Evolutionary conservation across 1,140 invertebrate genomes (phyloP).

Genomic region (Aphaenogaster rudis): DNA sequence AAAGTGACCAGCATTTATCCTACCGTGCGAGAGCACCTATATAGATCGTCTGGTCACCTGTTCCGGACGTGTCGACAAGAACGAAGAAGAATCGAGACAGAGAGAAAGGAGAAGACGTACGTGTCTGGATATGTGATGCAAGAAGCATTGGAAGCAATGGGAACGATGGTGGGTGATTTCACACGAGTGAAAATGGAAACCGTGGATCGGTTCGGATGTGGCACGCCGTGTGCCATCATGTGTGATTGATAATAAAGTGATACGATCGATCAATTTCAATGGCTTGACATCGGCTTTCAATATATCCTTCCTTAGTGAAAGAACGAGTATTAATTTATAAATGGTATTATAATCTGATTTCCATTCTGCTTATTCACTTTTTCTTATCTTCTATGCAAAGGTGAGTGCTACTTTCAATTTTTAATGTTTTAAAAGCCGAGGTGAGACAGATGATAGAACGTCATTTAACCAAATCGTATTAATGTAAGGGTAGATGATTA

Average conservation of each 20-base stretch:
- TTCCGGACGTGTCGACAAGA: constrained; percentile 60
- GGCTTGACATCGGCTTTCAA: constrained; percentile 25
- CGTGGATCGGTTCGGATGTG: constrained; percentile 26
- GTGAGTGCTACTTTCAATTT: neutral
- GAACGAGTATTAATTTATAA: constrained; percentile 27
- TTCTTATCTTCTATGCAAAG: neutral
- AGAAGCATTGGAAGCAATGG: constrained; percentile 42
- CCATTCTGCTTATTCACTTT: constrained; percentile 10
- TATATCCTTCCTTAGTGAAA: constrained; percentile 12
- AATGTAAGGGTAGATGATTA: constrained; percentile 19
- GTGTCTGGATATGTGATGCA: constrained; percentile 56
- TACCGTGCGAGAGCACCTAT: constrained; percentile 11
- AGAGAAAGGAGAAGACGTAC: constrained; percentile 41
- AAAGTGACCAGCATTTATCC: constrained; percentile 62
- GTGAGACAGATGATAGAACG: constrained; percentile 2
- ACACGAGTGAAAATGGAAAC: constrained; percentile 44
- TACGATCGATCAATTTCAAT: constrained; percentile 47
- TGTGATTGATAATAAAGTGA: constrained; percentile 59
- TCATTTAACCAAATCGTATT: neutral
- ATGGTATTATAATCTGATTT: constrained; percentile 13
- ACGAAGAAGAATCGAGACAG: constrained; percentile 61
- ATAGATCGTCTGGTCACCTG: constrained; percentile 60
- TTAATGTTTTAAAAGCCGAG: neutral
- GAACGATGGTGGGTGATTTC: constrained; percentile 37
- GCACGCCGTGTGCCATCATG: constrained; percentile 14